Evolutionary conservation across 2,113 vertebrate species (phyloP), one percentile per base, ranked within the genome.

Genomic region (Engystomops pustulosus): DNA sequence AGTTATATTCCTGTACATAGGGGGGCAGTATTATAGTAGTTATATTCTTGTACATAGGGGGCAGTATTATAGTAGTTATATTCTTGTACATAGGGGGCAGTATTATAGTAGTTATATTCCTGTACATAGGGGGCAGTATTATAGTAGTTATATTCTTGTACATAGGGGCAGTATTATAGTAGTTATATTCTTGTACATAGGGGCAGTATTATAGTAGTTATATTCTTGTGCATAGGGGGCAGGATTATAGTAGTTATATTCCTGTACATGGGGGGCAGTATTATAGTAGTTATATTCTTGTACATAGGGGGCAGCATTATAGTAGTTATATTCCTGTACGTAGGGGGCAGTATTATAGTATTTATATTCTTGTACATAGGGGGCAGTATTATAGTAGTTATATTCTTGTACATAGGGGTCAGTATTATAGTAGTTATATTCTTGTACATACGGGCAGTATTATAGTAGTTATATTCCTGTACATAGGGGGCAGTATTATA

Each of bases 371-470:
- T 53, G 51, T 53, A n/a, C 51, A 53, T 53, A 53, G 51, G 51
- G n/a, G n/a, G 51, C 51, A 53, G 51, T 53, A 53, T 53, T 53
- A 53, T 53, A 53, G 51, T n/a, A n/a, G 51, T 53, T 53, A 53
- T 53, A 53, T 53, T 53, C 20, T 53, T 53, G 51, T n/a, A 53
- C 51, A 53, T 53, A 53, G 51, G 51, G 6, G 60, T n/a, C 60
- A 65, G 60, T 30, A 65, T 32, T 65, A 65, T 65, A 65, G 27
- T 65, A 65, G 27, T 65, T 65, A 17, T 65, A 65, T 65, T 65
- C 60, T 32, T 65, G 60, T 65, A 32, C 25, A 65, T 32, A 65
- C 25, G 60, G 3, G 25, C 51, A 55, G 51, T 55, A 51, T 20
- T 47, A 41, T 41, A 41, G 38, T 41, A 41, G 8, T 41, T 41